Base-by-base conservation (phyloP, 2,797 vertebrate genomes). In the Sebastes miniatus region DNA sequence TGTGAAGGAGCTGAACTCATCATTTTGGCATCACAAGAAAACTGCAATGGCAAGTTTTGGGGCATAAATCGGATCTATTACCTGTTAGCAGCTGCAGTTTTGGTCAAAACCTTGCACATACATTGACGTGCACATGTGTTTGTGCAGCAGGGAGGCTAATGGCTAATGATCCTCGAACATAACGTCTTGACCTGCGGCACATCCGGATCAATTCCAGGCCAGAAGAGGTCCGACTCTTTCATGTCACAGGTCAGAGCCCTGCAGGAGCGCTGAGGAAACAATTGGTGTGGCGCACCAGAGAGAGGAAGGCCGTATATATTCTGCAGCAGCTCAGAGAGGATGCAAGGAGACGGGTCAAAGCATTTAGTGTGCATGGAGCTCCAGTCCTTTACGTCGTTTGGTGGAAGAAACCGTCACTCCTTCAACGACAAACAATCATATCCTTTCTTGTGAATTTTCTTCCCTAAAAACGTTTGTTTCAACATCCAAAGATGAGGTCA, bases 241-340 rank as follows among this genome's bases (percentile, higher is more conserved):
- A 70, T 83, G 87, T 87, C 79, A 83, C 52, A 81, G 84, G 87
- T 89, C 84, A 80, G 64, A 67, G 54, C 77, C 70, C 81, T 27
- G 36, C 81, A 78, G 83, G 86, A 88, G 71, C 34, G 3, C 62
- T 25, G 52, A 82, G 89, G 86, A 91, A 87, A 87, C 52, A 16
- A 89, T 76, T 39, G 32, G 62, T 34, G 65, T 61, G 68, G 56
- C 62, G 69, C 10, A 59, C 12, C 14, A 3, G 27, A 32, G 50
- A 76, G 57, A 76, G 78, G 77, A 68, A 80, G 67, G 83, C 22
- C 22, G 4, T 47, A 69, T 80, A 69, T 74, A 47, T 62, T 73
- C 68, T 64, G 79, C 68, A 69, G 57, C 62, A 69, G 67, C 11
- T 83, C 54, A 25, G 82, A 68, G 61, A 78, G 73, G 69, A 87